Evolutionary conservation across 1,140 invertebrate genomes (phyloP).

Genomic region (Zaprionus africanus): DNA sequence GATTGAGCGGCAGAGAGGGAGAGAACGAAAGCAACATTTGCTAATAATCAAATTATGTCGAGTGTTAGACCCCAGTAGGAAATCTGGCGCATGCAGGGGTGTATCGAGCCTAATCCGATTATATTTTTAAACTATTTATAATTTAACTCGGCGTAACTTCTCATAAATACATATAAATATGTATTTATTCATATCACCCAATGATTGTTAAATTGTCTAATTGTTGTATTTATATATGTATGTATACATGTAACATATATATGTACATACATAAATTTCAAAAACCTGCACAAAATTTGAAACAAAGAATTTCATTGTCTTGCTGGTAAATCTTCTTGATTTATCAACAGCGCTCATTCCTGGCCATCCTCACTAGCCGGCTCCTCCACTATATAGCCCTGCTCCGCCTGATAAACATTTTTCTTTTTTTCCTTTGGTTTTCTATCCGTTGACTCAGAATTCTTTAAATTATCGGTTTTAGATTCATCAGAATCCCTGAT

Average conservation of each 20-base stretch:
- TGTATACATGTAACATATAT: neutral
- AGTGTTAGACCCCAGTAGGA: constrained; percentile 24
- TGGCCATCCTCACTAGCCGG: constrained; percentile 55
- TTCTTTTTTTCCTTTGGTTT: constrained; percentile 35
- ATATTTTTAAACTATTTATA: too few species aligned
- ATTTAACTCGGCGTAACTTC: too few species aligned
- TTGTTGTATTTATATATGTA: constrained; percentile 12
- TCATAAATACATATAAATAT: too few species aligned
- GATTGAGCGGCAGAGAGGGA: constrained; percentile 4
- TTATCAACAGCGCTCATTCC: neutral
- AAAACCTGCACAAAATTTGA: constrained; percentile 1
- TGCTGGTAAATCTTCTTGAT: constrained; percentile 5
- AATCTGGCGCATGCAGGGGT: constrained; percentile 1
- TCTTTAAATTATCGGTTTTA: neutral
- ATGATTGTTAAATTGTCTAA: neutral
- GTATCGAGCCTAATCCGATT: too few species aligned
- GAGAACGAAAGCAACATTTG: constrained; percentile 34
- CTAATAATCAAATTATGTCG: constrained; percentile 70
- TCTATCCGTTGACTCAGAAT: neutral
- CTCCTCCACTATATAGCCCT: constrained; percentile 74
- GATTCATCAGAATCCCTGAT: neutral
- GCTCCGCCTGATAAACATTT: constrained; percentile 50
- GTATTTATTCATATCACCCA: neutral
- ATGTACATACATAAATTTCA: constrained; percentile 1
- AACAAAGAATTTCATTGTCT: constrained; percentile 4